Evolutionary conservation across 2,797 vertebrate genomes (phyloP).

Genomic region (Cottoperca gobio): DNA sequence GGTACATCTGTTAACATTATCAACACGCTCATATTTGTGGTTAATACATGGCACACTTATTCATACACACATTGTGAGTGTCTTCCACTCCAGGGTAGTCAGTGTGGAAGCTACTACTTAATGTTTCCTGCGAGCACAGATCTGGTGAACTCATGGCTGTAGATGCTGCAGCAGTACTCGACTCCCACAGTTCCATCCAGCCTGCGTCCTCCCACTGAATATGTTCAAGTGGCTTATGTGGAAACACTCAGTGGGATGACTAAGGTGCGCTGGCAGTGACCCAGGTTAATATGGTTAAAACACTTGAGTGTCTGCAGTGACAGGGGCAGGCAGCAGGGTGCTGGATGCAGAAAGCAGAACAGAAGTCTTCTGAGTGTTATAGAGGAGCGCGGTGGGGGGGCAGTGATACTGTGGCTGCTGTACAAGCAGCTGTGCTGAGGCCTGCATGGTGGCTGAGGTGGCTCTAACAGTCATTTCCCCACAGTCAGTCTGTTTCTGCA

Average conservation of each 20-base stretch:
- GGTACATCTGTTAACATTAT: background rate
- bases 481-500: constrained; percentile 69
- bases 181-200: constrained; percentile 21
- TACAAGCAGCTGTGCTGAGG: constrained; percentile 59
- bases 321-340: constrained; percentile 43
- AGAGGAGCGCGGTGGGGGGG: constrained; percentile 11
- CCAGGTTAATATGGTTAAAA: constrained; percentile 82
- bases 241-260: constrained; percentile 64
- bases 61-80: background rate
- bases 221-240: constrained; percentile 62
- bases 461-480: constrained; percentile 65
- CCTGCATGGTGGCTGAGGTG: constrained; percentile 56
- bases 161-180: constrained; percentile 30
- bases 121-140: constrained; percentile 13
- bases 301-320: constrained; percentile 58
- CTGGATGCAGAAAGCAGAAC: constrained; percentile 64
- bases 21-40: background rate
- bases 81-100: background rate
- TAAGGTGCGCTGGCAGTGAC: constrained; percentile 73
- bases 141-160: constrained; percentile 4
- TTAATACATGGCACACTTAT: background rate
- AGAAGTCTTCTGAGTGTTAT: constrained; percentile 54
- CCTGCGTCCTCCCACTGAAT: constrained; percentile 51
- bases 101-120: background rate
- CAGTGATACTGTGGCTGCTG: constrained; percentile 55